phyloP scores from a whole-genome alignment of 2,113 vertebrate genomes.

The Pseudopipra pipra region DNA sequence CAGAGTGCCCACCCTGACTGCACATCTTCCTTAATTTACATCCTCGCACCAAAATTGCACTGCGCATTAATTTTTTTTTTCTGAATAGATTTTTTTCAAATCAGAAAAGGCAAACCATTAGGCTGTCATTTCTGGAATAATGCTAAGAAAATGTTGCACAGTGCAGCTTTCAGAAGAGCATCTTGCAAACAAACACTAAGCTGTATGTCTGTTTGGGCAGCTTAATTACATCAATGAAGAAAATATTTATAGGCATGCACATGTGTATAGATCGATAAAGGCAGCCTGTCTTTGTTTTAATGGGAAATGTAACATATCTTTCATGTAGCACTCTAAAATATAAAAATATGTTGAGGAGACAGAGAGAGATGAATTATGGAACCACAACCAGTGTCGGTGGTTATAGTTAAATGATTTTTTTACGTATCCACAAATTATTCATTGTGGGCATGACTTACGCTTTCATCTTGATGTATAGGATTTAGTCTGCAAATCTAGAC shows the following conservation, averaged over 20 bases:
- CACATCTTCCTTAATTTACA: neutral
- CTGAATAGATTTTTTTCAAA: neutral
- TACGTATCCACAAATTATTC: neutral
- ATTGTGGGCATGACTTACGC: neutral
- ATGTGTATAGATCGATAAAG: neutral
- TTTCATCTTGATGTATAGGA: neutral
- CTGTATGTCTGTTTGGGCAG: neutral
- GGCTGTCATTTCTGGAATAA: neutral
- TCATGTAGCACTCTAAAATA: neutral
- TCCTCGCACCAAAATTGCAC: neutral
- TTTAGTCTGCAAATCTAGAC: neutral
- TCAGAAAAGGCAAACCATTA: neutral
- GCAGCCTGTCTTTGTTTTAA: neutral
- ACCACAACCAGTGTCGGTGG: neutral
- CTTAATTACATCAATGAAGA: neutral
- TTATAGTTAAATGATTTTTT: neutral
- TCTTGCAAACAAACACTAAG: neutral
- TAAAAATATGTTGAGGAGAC: neutral
- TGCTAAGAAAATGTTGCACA: neutral
- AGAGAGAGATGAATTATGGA: neutral
- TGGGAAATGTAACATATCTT: neutral
- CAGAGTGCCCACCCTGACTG: neutral
- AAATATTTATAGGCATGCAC: neutral
- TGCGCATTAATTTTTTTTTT: neutral
- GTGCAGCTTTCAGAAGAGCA: neutral